Conservation (phyloP, 2,888 invertebrate species). For the Bembecia ichneumoniformis region DNA sequence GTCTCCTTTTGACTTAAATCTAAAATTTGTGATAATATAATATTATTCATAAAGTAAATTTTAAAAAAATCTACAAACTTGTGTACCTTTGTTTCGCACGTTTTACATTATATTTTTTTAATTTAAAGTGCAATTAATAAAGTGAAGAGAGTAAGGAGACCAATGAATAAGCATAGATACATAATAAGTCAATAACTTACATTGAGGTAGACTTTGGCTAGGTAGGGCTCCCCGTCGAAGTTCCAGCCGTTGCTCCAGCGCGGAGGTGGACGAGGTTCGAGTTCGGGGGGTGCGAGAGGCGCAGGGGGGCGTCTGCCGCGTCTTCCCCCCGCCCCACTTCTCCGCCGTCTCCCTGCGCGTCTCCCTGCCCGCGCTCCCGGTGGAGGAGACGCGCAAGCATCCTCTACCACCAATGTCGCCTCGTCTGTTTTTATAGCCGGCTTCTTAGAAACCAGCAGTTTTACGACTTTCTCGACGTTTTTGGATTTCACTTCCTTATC, state of each 20-base stretch:
- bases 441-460: slow-evolving; percentile 55
- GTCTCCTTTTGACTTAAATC: no score
- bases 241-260: slow-evolving; percentile 93
- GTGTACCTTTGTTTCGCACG: no score
- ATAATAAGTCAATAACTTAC: slow-evolving; percentile 71
- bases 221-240: slow-evolving; percentile 88
- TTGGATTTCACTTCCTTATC: slow-evolving; percentile 34
- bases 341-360: slow-evolving; percentile 20
- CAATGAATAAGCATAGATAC: no score
- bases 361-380: slow-evolving; percentile 24
- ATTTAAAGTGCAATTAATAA: no score
- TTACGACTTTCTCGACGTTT: slow-evolving; percentile 56
- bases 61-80: no score
- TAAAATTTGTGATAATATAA: no score
- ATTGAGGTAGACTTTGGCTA: slow-evolving; percentile 88
- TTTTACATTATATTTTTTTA: no score
- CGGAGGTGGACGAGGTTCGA: slow-evolving; percentile 38
- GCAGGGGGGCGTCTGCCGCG: slow-evolving; percentile 18
- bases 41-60: no score
- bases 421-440: slow-evolving; percentile 58
- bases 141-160: no score
- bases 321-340: slow-evolving; percentile 15
- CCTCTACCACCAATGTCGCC: slow-evolving; percentile 46
- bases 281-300: slow-evolving; percentile 12
- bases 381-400: slow-evolving; percentile 40